These are phyloP conservation scores for Stenolophus ochropezus DNA, from an alignment of 2,888 invertebrate genomes.

Conservation along the genomic window DNA sequence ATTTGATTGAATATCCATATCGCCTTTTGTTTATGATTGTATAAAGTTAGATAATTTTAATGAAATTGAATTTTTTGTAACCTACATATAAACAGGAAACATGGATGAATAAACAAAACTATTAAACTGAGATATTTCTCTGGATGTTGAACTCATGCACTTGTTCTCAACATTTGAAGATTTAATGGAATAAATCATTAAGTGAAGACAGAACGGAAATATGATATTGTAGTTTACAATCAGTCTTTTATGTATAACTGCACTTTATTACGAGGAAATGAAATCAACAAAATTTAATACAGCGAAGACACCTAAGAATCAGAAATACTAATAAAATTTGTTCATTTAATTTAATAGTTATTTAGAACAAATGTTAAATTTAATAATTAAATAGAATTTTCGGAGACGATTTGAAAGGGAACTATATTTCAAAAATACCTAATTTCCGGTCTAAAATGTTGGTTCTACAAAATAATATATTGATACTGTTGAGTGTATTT, in stretches of 20 bases:
- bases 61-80: slow-evolving; percentile 29
- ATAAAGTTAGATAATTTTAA: slow-evolving; percentile 26
- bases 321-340: too few species aligned
- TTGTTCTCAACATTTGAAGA: background rate
- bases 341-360: too few species aligned
- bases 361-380: too few species aligned
- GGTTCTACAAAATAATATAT: too few species aligned
- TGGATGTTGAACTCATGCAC: slow-evolving; percentile 33
- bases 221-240: background rate
- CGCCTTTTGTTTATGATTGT: background rate
- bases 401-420: too few species aligned
- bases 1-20: background rate
- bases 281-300: too few species aligned
- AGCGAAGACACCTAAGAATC: too few species aligned
- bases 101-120: slow-evolving; percentile 41
- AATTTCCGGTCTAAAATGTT: too few species aligned
- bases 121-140: slow-evolving; percentile 22
- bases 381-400: too few species aligned
- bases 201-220: background rate
- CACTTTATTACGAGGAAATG: background rate
- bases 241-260: background rate
- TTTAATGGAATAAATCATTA: slow-evolving; percentile 1
- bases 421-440: too few species aligned
- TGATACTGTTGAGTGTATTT: too few species aligned
- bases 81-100: slow-evolving; percentile 32